Base-by-base conservation (phyloP, 2,888 invertebrate genomes). In the Clivina fossor region DNA sequence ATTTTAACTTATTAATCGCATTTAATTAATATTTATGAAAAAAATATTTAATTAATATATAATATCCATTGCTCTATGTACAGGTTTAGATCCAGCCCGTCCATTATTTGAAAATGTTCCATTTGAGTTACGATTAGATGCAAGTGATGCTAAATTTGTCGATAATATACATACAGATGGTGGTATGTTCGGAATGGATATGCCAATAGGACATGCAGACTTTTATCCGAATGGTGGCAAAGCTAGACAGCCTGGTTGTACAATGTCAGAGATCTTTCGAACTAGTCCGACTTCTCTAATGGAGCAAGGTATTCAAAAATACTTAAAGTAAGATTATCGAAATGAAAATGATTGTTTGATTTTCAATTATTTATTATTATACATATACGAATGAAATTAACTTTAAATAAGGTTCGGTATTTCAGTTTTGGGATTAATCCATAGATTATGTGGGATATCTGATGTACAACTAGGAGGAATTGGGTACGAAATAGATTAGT, bases 111-210 rank as follows among this genome's bases (percentile, higher is more conserved):
- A 74, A 28, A 77, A 78, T 28, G 74, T 80, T 46, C 79, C 80
- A 0, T 65, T 74, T 7, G 74, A 71, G 53, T 74, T 80, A 38
- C 74, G 79, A 22, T 66, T 84, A 44, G 82, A 83, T 66, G 69
- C 74, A 0, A 65, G 73, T 0, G 83, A 83, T 61, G 84, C 83
- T 0, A 74, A 78, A 33, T 83, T 83, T 64, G 83, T 84, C 0
- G 83, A 86, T 68, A 78, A 86, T 3, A 85, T 87, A 56, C 87
- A 87, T 65, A 84, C 86, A 0, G 84, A 85, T 66, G 85, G 85
- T 2, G 86, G 86, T 0, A 75, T 86, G 3, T 78, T 86, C 53
- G 86, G 86, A 0, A 85, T 85, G 67, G 83, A 83, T 0, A 74
- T 76, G 46, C 74, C 83, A 1, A 78, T 86, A 48, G 87, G 87